Evolutionary conservation across 2,113 vertebrate species (phyloP).

Genomic region (Cavia aperea): DNA sequence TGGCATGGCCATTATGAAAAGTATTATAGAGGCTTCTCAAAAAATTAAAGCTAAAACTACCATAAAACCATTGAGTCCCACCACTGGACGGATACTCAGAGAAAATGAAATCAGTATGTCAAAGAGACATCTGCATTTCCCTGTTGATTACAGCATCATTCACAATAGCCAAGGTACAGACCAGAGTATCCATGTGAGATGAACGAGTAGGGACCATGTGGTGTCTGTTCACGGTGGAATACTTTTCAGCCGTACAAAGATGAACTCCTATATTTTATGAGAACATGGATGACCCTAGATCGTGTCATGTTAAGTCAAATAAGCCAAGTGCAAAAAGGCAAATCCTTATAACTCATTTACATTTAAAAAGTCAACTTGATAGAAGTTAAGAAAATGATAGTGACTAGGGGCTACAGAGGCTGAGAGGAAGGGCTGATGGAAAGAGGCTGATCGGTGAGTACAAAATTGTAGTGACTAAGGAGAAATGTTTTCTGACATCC

Average conservation of each 20-base stretch:
- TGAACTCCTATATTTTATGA: background rate
- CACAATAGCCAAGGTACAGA: background rate
- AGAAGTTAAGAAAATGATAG: background rate
- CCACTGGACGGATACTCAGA: background rate
- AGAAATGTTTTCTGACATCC: background rate
- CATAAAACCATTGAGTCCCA: background rate
- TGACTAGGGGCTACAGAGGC: background rate
- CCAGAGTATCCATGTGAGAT: background rate
- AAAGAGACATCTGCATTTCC: background rate
- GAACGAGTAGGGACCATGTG: background rate
- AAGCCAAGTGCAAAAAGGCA: background rate
- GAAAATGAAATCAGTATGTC: background rate
- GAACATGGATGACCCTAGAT: background rate
- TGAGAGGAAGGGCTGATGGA: background rate
- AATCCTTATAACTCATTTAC: background rate
- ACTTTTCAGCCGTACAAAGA: background rate
- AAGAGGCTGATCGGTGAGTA: too few relatives aligned
- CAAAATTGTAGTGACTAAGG: background rate
- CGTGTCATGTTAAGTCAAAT: background rate
- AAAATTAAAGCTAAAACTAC: background rate
- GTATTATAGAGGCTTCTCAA: background rate
- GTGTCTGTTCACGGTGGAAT: too few relatives aligned
- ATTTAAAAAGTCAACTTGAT: background rate
- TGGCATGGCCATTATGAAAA: background rate
- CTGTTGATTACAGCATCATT: background rate